phyloP scores from a whole-genome alignment of 2,113 vertebrate genomes.

The Stercorarius parasiticus region DNA sequence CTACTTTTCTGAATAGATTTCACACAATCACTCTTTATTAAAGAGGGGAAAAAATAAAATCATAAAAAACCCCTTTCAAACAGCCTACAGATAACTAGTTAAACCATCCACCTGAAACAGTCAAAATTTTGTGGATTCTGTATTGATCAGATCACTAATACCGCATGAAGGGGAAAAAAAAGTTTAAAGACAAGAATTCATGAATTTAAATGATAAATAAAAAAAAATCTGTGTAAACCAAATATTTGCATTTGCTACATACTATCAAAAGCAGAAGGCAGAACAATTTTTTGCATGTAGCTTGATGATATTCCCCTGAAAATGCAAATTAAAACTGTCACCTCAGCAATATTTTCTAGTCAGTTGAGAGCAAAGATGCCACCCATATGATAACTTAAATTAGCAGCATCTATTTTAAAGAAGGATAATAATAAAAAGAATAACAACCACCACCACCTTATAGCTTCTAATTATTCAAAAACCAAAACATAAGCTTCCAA shows the following conservation, averaged over 20 bases:
- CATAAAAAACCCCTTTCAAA: background rate
- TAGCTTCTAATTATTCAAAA: background rate
- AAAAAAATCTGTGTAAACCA: background rate
- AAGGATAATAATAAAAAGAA: background rate
- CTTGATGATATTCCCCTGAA: background rate
- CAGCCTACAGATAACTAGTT: constrained; percentile 31
- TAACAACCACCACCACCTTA: background rate
- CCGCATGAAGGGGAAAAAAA: background rate
- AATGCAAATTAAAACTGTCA: background rate
- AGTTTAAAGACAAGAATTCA: background rate
- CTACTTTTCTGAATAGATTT: background rate
- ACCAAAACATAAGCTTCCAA: background rate
- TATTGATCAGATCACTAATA: constrained; percentile 6
- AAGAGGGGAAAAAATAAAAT: background rate
- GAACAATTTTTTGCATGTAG: background rate
- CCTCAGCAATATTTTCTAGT: background rate
- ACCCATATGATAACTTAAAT: background rate
- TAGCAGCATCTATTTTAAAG: background rate
- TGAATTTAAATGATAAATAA: background rate
- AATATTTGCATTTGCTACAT: background rate
- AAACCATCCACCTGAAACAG: constrained; percentile 6
- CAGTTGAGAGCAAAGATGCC: background rate
- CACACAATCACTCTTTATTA: background rate
- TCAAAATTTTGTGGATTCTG: background rate
- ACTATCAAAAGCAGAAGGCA: background rate